phyloP scores from a whole-genome alignment of 2,113 vertebrate species.

The Prunella fulvescens region DNA sequence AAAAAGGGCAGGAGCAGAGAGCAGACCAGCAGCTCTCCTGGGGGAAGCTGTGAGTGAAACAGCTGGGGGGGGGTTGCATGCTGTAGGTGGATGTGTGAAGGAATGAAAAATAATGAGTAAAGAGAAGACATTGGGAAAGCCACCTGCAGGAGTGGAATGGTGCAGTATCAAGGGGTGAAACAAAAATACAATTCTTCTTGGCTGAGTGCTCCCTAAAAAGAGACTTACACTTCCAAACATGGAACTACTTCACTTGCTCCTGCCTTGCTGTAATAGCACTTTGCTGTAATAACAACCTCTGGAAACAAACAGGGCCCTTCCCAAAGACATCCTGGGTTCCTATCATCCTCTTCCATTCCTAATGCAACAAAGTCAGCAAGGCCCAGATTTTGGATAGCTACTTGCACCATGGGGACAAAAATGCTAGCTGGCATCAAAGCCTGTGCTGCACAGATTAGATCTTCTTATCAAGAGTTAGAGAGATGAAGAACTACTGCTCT shows the following conservation, averaged over 20 bases:
- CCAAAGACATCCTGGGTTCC: not conserved
- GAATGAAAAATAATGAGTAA: not conserved
- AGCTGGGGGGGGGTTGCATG: not conserved
- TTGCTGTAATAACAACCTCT: not conserved
- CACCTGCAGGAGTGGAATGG: not conserved
- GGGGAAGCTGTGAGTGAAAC: not conserved
- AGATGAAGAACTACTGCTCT: not conserved
- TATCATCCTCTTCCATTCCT: not conserved
- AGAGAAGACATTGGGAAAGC: not conserved
- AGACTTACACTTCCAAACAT: not conserved
- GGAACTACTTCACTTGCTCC: not conserved
- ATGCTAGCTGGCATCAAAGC: slow-evolving; percentile 9
- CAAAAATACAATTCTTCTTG: not conserved
- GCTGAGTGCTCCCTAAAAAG: not conserved
- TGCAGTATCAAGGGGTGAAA: not conserved
- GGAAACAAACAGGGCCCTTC: not conserved
- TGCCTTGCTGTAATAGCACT: not conserved
- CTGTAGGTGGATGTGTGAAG: not conserved
- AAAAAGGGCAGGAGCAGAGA: not conserved
- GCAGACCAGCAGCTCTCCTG: not conserved
- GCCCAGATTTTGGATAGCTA: not conserved
- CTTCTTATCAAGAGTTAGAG: slow-evolving; percentile 29
- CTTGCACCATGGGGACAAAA: not conserved
- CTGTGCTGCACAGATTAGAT: not conserved
- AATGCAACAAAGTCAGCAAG: not conserved